A percentile compares a stretch with the other conserved stretches of the same genome.
phyloP scores from a whole-genome alignment of 2,113 vertebrate genomes.

The Lophochroa leadbeateri region DNA sequence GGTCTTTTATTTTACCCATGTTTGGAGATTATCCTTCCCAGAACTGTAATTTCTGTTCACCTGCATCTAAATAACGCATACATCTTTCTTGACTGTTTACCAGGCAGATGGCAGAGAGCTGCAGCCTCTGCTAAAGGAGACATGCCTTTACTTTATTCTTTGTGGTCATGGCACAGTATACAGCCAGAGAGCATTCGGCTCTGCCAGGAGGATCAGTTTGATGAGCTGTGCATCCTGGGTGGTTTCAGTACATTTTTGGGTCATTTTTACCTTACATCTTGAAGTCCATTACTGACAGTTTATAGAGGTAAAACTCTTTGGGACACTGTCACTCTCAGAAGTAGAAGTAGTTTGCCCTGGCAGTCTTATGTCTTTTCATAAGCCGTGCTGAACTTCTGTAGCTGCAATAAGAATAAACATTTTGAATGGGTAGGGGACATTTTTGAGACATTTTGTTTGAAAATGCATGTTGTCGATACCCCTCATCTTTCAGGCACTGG shows the following conservation, averaged over 20 bases:
- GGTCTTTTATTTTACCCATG: neutral
- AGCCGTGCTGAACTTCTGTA: neutral
- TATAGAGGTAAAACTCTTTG: neutral
- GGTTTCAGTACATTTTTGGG: neutral
- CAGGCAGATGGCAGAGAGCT: neutral
- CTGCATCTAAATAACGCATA: neutral
- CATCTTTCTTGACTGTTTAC: neutral
- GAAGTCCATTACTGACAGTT: neutral
- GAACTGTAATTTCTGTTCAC: neutral
- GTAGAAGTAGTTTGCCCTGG: neutral
- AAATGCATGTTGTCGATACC: neutral
- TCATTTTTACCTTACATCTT: neutral
- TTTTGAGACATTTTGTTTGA: neutral
- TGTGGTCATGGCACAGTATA: neutral
- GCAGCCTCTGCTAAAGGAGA: neutral
- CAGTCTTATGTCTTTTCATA: neutral
- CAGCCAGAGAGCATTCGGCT: neutral
- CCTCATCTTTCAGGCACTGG: neutral
- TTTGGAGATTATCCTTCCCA: slow-evolving; percentile 1
- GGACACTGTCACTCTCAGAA: neutral
- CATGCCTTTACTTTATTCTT: neutral
- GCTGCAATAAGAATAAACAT: neutral
- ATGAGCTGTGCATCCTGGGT: neutral
- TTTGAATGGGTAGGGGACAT: neutral
- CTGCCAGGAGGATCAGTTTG: neutral